Base-by-base conservation (phyloP, 2,797 vertebrate species). In the Spondyliosoma cantharus region DNA sequence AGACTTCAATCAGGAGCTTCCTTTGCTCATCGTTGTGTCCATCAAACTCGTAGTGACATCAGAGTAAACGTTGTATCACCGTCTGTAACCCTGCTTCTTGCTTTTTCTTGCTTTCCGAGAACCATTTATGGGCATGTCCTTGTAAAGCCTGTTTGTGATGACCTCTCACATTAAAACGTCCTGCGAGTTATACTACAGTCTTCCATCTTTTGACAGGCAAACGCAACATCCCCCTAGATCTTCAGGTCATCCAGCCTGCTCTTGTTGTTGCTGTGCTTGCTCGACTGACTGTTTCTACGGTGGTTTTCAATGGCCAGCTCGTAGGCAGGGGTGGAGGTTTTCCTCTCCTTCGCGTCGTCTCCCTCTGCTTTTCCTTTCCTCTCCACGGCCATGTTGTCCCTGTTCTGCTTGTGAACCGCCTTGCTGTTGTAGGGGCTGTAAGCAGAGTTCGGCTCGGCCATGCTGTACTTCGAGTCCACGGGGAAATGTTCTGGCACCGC, bases 311-410 rank as follows among this genome's bases (percentile, higher is more conserved):
- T 12, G 0, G 91, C 85, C 3, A 73, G 29, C 22, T 93, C 90
- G 2, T 81, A 86, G 48, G 74, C 82, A 0, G 92, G 76, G 19
- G 56, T 85, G 2, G 91, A 88, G 14, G 48, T 77, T 78, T 92
- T 94, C 37, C 82, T 93, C 42, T 86, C 89, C 54, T 89, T 93
- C 17, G 14, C 49, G 6, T 93, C 92, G 0, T 85, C 91, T 60
- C 78, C 84, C 7, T 96, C 95, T 0, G 86, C 78, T 85, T 94
- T 94, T 7, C 93, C 90, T 78, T 94, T 93, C 62, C 92, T 93
- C 85, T 96, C 96, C 58, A 95, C 95, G 0, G 96, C 95, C 87
- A 95, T 82, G 67, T 96, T 96, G 78, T 96, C 96, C 52, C 94
- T 90, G 93, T 96, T 96, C 90, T 96, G 96, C 85, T 95, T 96